Conservation (phyloP, 2,888 invertebrate species). For the Athalia cordata region DNA sequence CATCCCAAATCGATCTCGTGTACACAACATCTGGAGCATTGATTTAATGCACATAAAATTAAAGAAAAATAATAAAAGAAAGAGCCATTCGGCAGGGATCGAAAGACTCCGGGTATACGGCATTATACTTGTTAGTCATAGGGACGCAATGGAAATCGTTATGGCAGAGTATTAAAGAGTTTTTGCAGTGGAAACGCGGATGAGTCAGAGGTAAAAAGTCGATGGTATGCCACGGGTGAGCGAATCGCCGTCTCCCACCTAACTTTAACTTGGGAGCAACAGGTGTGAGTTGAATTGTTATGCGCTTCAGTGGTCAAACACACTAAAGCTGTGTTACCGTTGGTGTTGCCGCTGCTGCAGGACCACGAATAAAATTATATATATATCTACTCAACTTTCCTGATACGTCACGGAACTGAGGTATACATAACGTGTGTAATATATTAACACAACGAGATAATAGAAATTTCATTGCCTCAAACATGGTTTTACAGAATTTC, state of each 20-base stretch:
- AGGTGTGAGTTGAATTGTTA: constrained; percentile 48
- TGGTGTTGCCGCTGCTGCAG: not conserved
- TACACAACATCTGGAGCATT: no score
- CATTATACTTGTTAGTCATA: constrained; percentile 33
- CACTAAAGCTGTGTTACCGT: constrained; percentile 1
- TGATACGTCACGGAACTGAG: not conserved
- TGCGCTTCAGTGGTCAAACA: constrained; percentile 34
- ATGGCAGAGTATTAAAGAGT: constrained; percentile 45
- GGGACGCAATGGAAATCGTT: constrained; percentile 44
- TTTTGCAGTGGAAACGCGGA: constrained; percentile 48
- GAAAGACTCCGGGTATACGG: not conserved
- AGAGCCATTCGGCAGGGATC: not conserved
- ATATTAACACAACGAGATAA: not conserved
- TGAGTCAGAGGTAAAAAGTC: constrained; percentile 47
- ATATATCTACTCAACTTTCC: not conserved
- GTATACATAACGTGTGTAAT: not conserved
- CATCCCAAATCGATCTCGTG: no score
- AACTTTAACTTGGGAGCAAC: constrained; percentile 53
- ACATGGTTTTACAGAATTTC: no score
- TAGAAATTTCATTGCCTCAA: not conserved
- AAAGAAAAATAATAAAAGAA: not conserved
- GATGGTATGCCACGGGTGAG: constrained; percentile 52
- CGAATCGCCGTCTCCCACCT: constrained; percentile 48
- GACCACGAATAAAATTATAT: constrained; percentile 6
- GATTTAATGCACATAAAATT: not conserved